A percentile compares a stretch with the other conserved stretches of the same genome.
Conservation (phyloP, 2,888 invertebrate species). For the Hirtodrosophila alboralis region DNA sequence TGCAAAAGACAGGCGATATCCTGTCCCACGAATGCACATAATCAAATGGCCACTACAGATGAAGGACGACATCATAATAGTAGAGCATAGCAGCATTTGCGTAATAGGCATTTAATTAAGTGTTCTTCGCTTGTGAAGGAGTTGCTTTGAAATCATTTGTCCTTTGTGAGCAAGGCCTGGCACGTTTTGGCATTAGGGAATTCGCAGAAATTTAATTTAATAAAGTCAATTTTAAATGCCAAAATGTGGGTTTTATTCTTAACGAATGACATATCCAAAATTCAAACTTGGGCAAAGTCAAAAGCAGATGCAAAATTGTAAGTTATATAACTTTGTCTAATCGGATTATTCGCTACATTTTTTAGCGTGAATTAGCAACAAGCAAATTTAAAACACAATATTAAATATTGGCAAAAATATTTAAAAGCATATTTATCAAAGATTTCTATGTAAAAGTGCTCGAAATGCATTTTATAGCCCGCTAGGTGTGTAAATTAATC, state of each 20-base stretch:
- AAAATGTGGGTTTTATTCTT: no score
- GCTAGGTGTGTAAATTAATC: no score
- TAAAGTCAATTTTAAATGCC: conserved; percentile 10
- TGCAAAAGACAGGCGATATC: conserved; percentile 8
- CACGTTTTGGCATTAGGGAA: conserved; percentile 13
- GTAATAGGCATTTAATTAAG: conserved; percentile 45
- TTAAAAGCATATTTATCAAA: no score
- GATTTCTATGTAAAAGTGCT: no score
- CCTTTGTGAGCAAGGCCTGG: conserved; percentile 3
- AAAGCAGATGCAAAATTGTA: no score
- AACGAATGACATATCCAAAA: conserved; percentile 10
- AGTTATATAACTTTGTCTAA: no score
- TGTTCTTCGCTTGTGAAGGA: conserved; percentile 22
- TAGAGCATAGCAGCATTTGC: conserved; percentile 15
- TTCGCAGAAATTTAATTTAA: conserved; percentile 31
- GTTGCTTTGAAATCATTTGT: conserved; percentile 2
- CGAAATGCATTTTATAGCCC: no score
- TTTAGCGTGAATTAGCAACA: no score
- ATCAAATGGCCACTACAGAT: conserved; percentile 12
- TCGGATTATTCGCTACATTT: no score
- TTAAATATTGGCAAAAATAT: no score
- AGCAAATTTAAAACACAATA: no score
- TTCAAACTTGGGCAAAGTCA: no score
- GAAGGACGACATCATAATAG: conserved; percentile 3
- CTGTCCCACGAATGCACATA: conserved; percentile 18